phyloP scores from a whole-genome alignment of 2,888 invertebrate genomes.

The Sarcophaga subvicina region DNA sequence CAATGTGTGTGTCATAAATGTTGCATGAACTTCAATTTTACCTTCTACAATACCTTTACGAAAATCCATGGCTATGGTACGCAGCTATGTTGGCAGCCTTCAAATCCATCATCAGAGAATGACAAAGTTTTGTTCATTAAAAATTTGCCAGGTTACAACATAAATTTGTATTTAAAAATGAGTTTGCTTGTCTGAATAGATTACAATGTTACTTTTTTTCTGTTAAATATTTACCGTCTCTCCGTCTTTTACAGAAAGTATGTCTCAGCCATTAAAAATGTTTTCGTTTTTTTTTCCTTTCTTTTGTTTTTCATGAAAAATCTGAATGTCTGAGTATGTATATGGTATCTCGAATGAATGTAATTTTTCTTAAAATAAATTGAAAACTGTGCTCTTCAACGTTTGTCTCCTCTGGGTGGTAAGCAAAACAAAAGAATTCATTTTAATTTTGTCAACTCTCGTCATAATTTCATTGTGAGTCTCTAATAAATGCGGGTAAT shows the following conservation, averaged over 20 bases:
- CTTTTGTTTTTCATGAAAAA: slow-evolving; percentile 28
- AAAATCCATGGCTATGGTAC: background rate
- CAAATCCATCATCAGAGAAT: slow-evolving; percentile 66
- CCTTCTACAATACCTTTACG: background rate
- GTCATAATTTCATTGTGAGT: slow-evolving; percentile 19
- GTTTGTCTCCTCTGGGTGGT: no score
- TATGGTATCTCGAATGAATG: slow-evolving; percentile 60
- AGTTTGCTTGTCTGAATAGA: slow-evolving; percentile 70
- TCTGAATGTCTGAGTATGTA: slow-evolving; percentile 53
- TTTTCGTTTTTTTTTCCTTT: slow-evolving; percentile 1
- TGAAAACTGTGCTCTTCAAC: slow-evolving; percentile 51
- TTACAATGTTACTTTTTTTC: slow-evolving; percentile 56
- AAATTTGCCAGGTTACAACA: slow-evolving; percentile 73
- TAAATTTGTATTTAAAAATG: slow-evolving; percentile 81
- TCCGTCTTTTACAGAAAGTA: no score
- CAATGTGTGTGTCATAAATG: slow-evolving; percentile 37
- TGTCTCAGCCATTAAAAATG: no score
- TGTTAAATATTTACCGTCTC: slow-evolving; percentile 25
- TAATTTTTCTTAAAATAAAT: slow-evolving; percentile 69
- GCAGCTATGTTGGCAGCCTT: background rate
- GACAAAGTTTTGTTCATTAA: slow-evolving; percentile 70
- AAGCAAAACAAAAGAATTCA: background rate
- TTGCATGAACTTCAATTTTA: slow-evolving; percentile 57
- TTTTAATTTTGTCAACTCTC: slow-evolving; percentile 21
- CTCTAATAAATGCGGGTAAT: background rate